A percentile compares a stretch with the other conserved stretches of the same genome.
phyloP scores from a whole-genome alignment of 2,888 invertebrate genomes.

The Pilophorus perplexus region DNA sequence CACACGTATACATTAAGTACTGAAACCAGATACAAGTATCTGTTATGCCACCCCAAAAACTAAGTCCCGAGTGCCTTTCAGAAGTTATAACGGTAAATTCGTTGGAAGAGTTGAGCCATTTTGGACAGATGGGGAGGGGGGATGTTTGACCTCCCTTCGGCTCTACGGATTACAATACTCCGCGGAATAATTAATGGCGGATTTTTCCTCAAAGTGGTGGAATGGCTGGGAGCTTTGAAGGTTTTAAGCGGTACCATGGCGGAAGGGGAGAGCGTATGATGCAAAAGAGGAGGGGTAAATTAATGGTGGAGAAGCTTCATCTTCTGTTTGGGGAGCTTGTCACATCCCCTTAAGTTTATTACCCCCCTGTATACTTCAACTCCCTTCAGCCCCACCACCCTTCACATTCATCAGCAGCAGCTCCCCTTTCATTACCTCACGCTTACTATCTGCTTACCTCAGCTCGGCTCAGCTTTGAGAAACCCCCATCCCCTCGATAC shows the following conservation, averaged over 20 bases:
- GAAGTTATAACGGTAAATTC: too few species aligned
- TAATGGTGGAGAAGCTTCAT: conserved; percentile 34
- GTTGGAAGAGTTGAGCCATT: conserved; percentile 21
- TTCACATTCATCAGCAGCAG: too few species aligned
- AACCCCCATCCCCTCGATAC: too few species aligned
- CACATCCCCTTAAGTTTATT: conserved; percentile 37
- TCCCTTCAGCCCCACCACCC: not conserved
- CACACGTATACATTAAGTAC: too few species aligned
- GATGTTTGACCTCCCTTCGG: conserved; percentile 36
- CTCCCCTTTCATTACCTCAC: too few species aligned
- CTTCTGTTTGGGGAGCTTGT: conserved; percentile 38
- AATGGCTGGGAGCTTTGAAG: conserved; percentile 28
- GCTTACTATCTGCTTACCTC: too few species aligned
- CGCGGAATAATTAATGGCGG: conserved; percentile 36
- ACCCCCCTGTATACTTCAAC: too few species aligned
- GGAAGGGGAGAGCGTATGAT: not conserved
- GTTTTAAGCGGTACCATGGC: not conserved
- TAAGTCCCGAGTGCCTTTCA: too few species aligned
- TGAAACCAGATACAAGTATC: too few species aligned
- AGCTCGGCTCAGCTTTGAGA: too few species aligned
- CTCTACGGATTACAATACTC: conserved; percentile 34
- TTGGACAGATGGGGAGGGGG: conserved; percentile 4
- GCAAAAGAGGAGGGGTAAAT: conserved; percentile 10
- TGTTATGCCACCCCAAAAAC: too few species aligned
- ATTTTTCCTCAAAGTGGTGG: conserved; percentile 12